Base-by-base conservation (phyloP, 1,140 invertebrate species). In the Aphidius ervi region DNA sequence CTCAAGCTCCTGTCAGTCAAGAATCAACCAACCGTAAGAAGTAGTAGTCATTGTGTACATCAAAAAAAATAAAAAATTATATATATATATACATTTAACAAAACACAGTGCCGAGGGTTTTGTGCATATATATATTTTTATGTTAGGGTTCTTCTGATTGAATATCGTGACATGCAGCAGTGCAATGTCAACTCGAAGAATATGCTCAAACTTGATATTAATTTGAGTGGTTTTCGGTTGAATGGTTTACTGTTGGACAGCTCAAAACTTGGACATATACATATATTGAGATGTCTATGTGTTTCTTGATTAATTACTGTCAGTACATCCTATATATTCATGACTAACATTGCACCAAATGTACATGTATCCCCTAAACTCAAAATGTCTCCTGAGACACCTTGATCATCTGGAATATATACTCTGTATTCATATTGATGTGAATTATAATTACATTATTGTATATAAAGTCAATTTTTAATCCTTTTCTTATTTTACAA, bases 121-220 rank as follows among this genome's bases (percentile, higher is more conserved):
- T 70, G 70, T 45, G 40, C 31, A 40, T 43, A 42, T 46, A 42
- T 61, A 48, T 45, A n/a, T 39, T 5, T 40, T 16, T 57, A 56
- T 54, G 45, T 39, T 56, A 31, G 54, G 60, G 40, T 65, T 68
- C 58, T 49, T 16, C 67, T 76, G 74, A 77, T 77, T 78, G 72
- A 67, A 76, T 70, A 75, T 75, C 73, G 72, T 61, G 63, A 68
- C 61, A 56, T 63, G 56, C 47, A 62, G 47, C 53, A 45, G 43
- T 23, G n/a, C 43, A 49, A 59, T 62, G 70, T 73, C 70, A 67
- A 65, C 70, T 71, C 68, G 69, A 73, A 76, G 73, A 78, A 77
- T 77, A 78, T 77, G 74, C 74, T 74, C 63, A 72, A 73, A 78
- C 72, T 76, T 73, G 74, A 76, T 75, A 78, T 78, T 78, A 78